These are phyloP conservation scores for Neolamprologus modestus DNA, from an alignment of 2,113 vertebrate species.

Conservation along the genomic window DNA sequence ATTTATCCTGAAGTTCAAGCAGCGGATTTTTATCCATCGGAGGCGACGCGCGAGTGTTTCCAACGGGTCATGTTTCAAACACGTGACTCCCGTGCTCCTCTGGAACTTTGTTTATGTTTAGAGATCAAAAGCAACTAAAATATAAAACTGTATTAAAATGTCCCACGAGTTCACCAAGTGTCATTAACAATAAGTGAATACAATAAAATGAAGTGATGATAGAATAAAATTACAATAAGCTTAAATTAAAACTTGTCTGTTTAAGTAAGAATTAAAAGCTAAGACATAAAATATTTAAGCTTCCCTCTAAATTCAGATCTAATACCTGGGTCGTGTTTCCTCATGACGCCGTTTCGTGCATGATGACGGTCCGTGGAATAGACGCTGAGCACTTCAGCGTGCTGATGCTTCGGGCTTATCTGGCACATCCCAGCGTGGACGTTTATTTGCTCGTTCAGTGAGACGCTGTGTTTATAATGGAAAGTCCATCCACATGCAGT, in stretches of 20 bases:
- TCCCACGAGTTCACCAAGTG: fast-evolving
- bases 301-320: fast-evolving
- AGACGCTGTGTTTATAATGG: not conserved
- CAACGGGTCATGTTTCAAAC: not conserved
- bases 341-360: fast-evolving
- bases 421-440: not conserved
- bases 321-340: fast-evolving
- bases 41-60: not conserved
- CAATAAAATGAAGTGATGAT: not conserved
- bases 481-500: not conserved
- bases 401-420: not conserved
- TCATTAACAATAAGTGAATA: not conserved
- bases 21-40: not conserved
- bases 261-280: not conserved
- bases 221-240: not conserved
- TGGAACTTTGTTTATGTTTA: fast-evolving
- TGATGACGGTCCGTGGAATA: not conserved
- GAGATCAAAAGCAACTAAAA: not conserved
- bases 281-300: not conserved
- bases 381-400: not conserved
- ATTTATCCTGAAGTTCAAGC: not conserved
- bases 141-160: not conserved
- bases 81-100: fast-evolving
- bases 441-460: not conserved
- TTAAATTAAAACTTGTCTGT: not conserved